Evolutionary conservation across 1,140 invertebrate species (phyloP).

Genomic region (Micrasema minimum): DNA sequence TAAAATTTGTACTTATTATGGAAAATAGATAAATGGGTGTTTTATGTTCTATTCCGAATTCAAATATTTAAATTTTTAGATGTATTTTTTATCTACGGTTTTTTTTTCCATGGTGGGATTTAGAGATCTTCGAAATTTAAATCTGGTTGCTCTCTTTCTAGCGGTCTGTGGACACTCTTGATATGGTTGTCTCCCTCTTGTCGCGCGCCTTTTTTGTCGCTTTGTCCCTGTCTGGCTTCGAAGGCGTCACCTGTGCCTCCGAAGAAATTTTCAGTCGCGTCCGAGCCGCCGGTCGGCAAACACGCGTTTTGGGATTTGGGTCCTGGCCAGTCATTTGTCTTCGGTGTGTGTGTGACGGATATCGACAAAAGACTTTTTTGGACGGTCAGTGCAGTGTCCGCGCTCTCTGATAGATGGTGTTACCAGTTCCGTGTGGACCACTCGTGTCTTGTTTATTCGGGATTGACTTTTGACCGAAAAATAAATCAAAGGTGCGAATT

Average conservation of each 20-base stretch:
- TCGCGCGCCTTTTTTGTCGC: conserved; percentile 41
- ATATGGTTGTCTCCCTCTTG: conserved; percentile 28
- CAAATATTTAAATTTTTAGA: no score
- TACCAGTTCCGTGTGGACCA: conserved; percentile 28
- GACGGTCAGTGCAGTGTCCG: conserved; percentile 34
- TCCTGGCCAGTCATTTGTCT: background rate
- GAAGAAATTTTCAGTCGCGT: conserved; percentile 43
- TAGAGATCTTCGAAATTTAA: no score
- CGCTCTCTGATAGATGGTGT: conserved; percentile 40
- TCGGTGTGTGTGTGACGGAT: conserved; percentile 26
- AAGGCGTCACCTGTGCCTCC: conserved; percentile 45
- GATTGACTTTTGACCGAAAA: conserved; percentile 15
- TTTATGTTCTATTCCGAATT: background rate
- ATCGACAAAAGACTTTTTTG: conserved; percentile 35
- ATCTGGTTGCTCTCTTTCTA: conserved; percentile 21
- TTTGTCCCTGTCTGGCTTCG: conserved; percentile 40
- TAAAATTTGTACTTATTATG: no score
- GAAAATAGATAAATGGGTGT: no score
- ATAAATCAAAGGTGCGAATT: no score
- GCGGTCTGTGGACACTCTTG: conserved; percentile 21
- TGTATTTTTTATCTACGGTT: no score
- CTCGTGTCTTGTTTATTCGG: conserved; percentile 11
- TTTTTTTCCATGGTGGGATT: no score
- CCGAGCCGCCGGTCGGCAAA: conserved; percentile 44
- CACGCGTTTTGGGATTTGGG: conserved; percentile 21